Conservation (phyloP, 2,113 vertebrate genomes). For the Isurus oxyrinchus region DNA sequence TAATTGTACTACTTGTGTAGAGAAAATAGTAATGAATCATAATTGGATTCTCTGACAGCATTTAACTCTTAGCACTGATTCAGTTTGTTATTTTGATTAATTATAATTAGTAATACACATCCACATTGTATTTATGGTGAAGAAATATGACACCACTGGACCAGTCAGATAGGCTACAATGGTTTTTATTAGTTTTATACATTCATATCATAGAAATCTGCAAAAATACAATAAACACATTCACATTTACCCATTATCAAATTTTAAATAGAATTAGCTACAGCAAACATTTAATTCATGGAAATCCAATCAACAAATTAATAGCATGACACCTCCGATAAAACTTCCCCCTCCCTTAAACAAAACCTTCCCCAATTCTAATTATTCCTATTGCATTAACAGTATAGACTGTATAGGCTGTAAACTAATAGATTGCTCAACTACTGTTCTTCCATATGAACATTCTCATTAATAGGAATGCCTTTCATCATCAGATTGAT, state of each 20-base stretch:
- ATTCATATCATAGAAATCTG: background rate
- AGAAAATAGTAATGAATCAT: constrained; percentile 19
- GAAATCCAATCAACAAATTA: background rate
- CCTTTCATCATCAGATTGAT: background rate
- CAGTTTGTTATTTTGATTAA: constrained; percentile 14
- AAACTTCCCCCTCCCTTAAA: background rate
- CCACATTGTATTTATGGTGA: background rate
- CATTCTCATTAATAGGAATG: background rate
- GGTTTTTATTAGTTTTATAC: background rate
- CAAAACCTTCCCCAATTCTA: background rate
- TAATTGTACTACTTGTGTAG: constrained; percentile 1
- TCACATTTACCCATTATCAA: background rate
- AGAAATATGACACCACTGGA: background rate
- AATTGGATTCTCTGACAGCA: background rate
- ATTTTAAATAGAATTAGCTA: background rate
- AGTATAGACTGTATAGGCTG: no score
- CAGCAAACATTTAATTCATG: background rate
- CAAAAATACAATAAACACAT: background rate
- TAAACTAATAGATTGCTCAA: background rate
- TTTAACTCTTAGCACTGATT: background rate
- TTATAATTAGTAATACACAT: background rate
- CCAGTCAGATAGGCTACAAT: background rate
- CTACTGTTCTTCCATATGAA: no score
- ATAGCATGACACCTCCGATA: background rate
- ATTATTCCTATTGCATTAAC: background rate